phyloP scores from a whole-genome alignment of 2,888 invertebrate genomes.

The Saturnia pavonia region DNA sequence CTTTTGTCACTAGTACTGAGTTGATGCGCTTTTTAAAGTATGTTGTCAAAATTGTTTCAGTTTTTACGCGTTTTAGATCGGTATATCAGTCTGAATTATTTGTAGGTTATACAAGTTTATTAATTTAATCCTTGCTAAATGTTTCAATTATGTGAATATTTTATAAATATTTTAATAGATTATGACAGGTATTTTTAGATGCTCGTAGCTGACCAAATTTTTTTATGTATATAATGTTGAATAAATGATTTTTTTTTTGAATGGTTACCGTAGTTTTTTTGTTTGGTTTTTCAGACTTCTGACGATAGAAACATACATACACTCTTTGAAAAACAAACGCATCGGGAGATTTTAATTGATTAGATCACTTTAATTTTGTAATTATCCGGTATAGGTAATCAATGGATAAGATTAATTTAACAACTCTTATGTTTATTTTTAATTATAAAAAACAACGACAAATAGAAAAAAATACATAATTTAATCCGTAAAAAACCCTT shows the following conservation, averaged over 20 bases:
- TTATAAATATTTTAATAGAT: not conserved
- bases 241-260: slow-evolving; percentile 53
- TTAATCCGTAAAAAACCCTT: no score
- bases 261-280: slow-evolving; percentile 36
- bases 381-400: no score
- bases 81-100: not conserved
- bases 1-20: not conserved
- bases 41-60: not conserved
- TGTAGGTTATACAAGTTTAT: not conserved
- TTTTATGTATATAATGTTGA: slow-evolving; percentile 54
- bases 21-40: not conserved
- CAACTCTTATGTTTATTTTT: no score
- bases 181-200: not conserved
- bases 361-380: no score
- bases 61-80: slow-evolving; percentile 3
- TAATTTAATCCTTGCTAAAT: not conserved
- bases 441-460: no score
- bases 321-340: no score
- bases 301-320: no score
- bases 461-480: no score
- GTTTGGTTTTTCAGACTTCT: not conserved
- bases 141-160: slow-evolving; percentile 3
- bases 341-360: no score
- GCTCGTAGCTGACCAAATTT: slow-evolving; percentile 37
- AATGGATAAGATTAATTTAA: no score